A percentile compares a stretch with the other conserved stretches of the same genome.
These are phyloP conservation scores for Folsomia manolachei DNA, from an alignment of 2,888 invertebrate species.

Conservation along the genomic window DNA sequence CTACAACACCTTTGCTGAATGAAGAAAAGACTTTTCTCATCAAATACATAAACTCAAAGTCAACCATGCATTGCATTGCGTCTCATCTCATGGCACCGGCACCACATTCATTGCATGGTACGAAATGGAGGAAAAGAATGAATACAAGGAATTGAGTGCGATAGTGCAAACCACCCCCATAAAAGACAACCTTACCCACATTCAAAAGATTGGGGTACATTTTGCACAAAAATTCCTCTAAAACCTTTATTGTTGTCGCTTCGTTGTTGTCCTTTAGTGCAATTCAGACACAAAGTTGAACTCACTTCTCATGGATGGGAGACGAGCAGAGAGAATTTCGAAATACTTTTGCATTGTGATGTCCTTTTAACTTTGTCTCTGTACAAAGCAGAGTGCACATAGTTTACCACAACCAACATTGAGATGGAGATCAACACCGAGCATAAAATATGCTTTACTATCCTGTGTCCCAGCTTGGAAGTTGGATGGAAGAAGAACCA, in stretches of 20 bases:
- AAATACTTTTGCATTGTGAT: not conserved
- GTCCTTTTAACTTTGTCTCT: not conserved
- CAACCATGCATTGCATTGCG: not conserved
- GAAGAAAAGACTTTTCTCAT: no score
- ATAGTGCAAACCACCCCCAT: not conserved
- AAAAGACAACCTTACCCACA: not conserved
- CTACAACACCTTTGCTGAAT: no score
- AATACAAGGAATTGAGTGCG: not conserved
- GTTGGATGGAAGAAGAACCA: no score
- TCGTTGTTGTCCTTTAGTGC: not conserved
- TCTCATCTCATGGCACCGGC: not conserved
- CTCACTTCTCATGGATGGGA: not conserved
- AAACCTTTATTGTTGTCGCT: not conserved
- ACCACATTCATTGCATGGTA: not conserved
- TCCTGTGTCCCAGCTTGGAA: no score
- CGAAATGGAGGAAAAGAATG: not conserved
- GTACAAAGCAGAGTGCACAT: no score
- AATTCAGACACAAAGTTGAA: not conserved
- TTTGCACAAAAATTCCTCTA: not conserved
- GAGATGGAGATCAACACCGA: no score
- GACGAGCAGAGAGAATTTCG: not conserved
- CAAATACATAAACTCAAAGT: no score
- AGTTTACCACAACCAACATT: constrained; percentile 11
- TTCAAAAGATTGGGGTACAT: not conserved
- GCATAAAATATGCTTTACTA: constrained; percentile 6